Evolutionary conservation across 2,888 invertebrate genomes (phyloP).

Genomic region (Nycteola revayana): DNA sequence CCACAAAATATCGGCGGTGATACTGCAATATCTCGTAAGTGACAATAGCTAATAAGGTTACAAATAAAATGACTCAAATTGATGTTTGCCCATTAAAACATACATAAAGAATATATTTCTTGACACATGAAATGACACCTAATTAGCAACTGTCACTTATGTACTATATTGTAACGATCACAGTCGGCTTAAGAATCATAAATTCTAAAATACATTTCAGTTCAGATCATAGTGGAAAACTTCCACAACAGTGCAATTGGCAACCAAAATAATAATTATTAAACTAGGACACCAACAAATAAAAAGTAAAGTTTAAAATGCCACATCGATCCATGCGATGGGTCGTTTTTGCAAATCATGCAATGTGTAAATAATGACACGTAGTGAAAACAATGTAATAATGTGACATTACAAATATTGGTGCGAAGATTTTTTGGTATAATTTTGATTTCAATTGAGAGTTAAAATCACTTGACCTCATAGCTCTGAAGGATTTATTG

Average conservation of each 20-base stretch:
- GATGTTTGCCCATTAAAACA: too few species aligned
- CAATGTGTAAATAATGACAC: slow-evolving; percentile 49
- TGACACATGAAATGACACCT: too few species aligned
- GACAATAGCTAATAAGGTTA: too few species aligned
- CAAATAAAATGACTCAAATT: too few species aligned
- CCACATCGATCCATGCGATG: slow-evolving; percentile 55
- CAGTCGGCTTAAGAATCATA: too few species aligned
- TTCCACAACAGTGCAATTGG: slow-evolving; percentile 39
- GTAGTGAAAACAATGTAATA: slow-evolving; percentile 32
- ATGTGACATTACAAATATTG: slow-evolving; percentile 32
- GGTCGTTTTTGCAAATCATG: slow-evolving; percentile 40
- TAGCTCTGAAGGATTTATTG: slow-evolving; percentile 27
- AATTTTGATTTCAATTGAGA: slow-evolving; percentile 29
- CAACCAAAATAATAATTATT: slow-evolving; percentile 40
- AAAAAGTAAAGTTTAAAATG: slow-evolving; percentile 38
- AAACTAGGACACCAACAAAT: slow-evolving; percentile 36
- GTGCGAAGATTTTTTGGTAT: slow-evolving; percentile 27
- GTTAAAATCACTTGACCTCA: slow-evolving; percentile 35
- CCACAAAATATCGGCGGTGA: too few species aligned
- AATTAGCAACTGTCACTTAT: too few species aligned
- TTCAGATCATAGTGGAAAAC: slow-evolving; percentile 42
- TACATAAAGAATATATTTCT: too few species aligned
- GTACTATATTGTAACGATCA: too few species aligned
- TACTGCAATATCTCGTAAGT: too few species aligned
- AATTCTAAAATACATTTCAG: too few species aligned